phyloP scores from a whole-genome alignment of 2,113 vertebrate genomes.

The Mola mola region DNA sequence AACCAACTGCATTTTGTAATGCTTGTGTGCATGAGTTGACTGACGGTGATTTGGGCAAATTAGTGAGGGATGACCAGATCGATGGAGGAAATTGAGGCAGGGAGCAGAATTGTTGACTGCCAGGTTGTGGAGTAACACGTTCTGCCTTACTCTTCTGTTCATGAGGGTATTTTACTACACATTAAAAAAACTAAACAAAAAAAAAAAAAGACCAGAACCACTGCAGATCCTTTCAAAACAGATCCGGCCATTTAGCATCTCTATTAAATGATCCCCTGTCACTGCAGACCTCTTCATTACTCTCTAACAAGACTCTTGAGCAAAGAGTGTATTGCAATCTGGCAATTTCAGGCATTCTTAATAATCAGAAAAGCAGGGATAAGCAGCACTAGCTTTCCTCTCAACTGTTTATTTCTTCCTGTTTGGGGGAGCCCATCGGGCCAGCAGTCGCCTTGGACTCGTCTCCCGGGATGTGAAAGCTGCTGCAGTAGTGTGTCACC shows the following conservation, averaged over 20 bases:
- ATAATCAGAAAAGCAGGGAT: conserved; percentile 65
- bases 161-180: neutral
- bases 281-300: conserved; percentile 36
- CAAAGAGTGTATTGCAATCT: conserved; percentile 18
- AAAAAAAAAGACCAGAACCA: neutral
- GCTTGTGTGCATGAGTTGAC: conserved; percentile 17
- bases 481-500: conserved; percentile 1
- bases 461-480: neutral
- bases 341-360: conserved; percentile 35
- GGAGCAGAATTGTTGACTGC: neutral
- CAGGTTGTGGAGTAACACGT: neutral
- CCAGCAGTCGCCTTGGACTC: neutral
- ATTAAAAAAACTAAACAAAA: neutral
- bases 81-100: conserved; percentile 18
- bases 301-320: conserved; percentile 40
- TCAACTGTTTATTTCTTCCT: conserved; percentile 31
- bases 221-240: conserved; percentile 1
- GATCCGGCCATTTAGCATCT: conserved; percentile 15
- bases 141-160: neutral
- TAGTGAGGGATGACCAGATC: neutral
- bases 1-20: conserved; percentile 6
- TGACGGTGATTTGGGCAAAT: conserved; percentile 35
- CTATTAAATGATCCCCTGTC: conserved; percentile 24
- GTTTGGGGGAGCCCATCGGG: conserved; percentile 2
- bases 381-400: conserved; percentile 37